phyloP scores from a whole-genome alignment of 2,888 invertebrate species.

The Drosophila planitibia region DNA sequence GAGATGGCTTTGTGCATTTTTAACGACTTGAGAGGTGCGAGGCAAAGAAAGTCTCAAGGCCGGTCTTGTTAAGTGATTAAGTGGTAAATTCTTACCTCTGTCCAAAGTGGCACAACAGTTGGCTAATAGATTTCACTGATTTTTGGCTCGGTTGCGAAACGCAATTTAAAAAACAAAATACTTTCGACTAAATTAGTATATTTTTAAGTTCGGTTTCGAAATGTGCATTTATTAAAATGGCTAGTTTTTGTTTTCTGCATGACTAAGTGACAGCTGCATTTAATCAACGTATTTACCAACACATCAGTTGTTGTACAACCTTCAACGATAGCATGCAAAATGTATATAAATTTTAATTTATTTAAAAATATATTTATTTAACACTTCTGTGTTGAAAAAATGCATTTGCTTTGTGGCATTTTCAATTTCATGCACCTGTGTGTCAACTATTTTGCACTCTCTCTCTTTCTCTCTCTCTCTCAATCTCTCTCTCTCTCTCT shows the following conservation, averaged over 20 bases:
- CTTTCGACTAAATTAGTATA: background rate
- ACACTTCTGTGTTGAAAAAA: conserved; percentile 19
- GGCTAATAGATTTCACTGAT: background rate
- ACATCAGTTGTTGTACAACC: background rate
- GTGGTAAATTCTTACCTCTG: background rate
- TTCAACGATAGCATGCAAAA: background rate
- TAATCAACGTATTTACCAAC: conserved; percentile 23
- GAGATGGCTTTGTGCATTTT: conserved; percentile 9
- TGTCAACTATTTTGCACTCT: background rate
- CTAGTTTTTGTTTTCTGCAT: conserved; percentile 1
- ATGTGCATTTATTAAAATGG: background rate
- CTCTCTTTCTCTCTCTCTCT: accelerated
- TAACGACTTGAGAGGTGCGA: background rate
- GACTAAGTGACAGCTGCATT: conserved; percentile 20
- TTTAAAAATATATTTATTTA: conserved; percentile 32
- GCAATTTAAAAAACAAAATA: background rate
- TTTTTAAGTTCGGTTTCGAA: background rate
- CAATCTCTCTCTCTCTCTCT: background rate
- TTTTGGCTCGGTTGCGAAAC: background rate
- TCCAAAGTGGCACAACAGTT: background rate
- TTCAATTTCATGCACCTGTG: conserved; percentile 35
- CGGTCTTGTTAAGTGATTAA: background rate
- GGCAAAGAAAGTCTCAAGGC: background rate
- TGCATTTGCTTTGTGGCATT: conserved; percentile 36
- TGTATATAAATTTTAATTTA: conserved; percentile 18